Percentiles rank a stretch among this genome's conserved stretches.
phyloP scores from a whole-genome alignment of 2,888 invertebrate genomes.

The Trissoscelio sp. region DNA sequence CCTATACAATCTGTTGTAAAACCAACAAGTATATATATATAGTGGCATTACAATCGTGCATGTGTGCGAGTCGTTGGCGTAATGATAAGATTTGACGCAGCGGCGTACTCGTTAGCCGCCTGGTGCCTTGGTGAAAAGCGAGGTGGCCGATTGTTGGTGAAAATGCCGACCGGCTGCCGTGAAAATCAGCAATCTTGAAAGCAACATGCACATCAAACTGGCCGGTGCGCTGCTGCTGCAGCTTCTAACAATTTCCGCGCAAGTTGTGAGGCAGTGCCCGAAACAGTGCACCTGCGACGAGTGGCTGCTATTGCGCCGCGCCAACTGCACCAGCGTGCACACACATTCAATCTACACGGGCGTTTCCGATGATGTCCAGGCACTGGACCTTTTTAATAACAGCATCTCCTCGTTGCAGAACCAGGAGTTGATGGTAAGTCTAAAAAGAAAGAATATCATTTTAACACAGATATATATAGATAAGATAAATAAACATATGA shows the following conservation, averaged over 20 bases:
- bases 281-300: slow-evolving; percentile 76
- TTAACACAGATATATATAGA: too few relatives aligned
- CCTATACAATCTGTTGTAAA: background rate
- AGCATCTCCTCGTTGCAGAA: slow-evolving; percentile 76
- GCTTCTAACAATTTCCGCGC: slow-evolving; percentile 9
- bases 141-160: slow-evolving; percentile 4
- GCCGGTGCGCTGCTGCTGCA: slow-evolving; percentile 43
- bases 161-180: slow-evolving; percentile 29
- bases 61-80: slow-evolving; percentile 17
- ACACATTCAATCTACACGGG: slow-evolving; percentile 78
- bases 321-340: slow-evolving; percentile 76
- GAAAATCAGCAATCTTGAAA: too few relatives aligned
- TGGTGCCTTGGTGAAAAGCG: slow-evolving; percentile 32
- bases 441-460: too few relatives aligned
- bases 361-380: slow-evolving; percentile 75
- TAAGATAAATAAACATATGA: too few relatives aligned
- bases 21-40: slow-evolving; percentile 20
- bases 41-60: slow-evolving; percentile 6
- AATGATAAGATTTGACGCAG: slow-evolving; percentile 51
- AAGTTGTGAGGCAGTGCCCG: slow-evolving; percentile 72
- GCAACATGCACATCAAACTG: slow-evolving; percentile 27
- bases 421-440: slow-evolving; percentile 77
- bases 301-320: slow-evolving; percentile 76
- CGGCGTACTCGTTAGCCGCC: slow-evolving; percentile 36
- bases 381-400: slow-evolving; percentile 80